Evolutionary conservation across 2,797 vertebrate genomes (phyloP).

Genomic region (Melanotaenia parkinsoni): DNA sequence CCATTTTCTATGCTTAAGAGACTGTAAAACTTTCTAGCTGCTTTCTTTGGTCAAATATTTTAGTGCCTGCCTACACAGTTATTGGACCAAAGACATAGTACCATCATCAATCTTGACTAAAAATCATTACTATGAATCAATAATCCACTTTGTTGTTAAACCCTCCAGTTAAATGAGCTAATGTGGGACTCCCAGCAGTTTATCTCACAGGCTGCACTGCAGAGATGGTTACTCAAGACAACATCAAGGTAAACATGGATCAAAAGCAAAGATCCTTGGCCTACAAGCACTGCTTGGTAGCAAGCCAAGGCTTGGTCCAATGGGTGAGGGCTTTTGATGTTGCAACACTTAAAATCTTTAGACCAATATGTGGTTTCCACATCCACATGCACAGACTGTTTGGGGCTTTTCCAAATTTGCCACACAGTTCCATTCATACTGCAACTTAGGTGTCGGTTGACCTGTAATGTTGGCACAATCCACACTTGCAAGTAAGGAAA

Average conservation of each 20-base stretch:
- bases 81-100: neutral
- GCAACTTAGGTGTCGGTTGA: neutral
- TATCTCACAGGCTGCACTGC: constrained; percentile 32
- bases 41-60: neutral
- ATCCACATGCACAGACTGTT: too few relatives aligned
- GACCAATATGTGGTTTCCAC: neutral
- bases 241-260: constrained; percentile 57
- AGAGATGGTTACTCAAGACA: constrained; percentile 27
- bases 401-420: neutral
- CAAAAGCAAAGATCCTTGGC: constrained; percentile 56
- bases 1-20: neutral
- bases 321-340: constrained; percentile 21
- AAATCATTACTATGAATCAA: neutral
- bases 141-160: neutral
- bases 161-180: constrained; percentile 9
- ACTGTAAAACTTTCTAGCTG: neutral
- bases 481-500: neutral
- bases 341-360: constrained; percentile 13
- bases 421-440: neutral
- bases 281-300: constrained; percentile 24
- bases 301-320: constrained; percentile 30
- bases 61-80: neutral
- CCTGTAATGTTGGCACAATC: neutral
- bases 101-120: neutral
- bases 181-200: constrained; percentile 18